phyloP scores from a whole-genome alignment of 2,888 invertebrate species.

The Phengaris alcon region DNA sequence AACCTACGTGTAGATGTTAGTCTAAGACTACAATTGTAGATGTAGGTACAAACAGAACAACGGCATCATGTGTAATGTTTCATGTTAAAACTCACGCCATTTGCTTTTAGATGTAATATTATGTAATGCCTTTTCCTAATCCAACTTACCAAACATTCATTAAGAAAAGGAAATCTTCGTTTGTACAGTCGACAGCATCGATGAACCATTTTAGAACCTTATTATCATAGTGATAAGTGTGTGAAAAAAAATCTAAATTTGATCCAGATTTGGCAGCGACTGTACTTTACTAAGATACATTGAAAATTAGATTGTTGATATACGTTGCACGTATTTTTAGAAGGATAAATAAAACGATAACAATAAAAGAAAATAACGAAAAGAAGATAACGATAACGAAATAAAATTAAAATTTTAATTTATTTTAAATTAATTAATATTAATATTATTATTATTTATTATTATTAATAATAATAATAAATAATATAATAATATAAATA shows the following conservation, averaged over 20 bases:
- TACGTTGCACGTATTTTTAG: conserved; percentile 9
- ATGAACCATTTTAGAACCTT: background rate
- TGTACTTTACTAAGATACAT: conserved; percentile 7
- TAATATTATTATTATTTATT: no score
- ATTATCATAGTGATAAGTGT: background rate
- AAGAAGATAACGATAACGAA: no score
- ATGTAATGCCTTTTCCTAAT: conserved; percentile 3
- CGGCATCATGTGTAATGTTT: background rate
- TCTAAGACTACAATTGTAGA: no score
- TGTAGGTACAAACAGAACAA: no score
- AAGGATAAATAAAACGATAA: no score
- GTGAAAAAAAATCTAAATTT: no score
- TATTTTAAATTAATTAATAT: no score
- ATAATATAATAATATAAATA: no score
- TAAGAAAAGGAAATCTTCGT: background rate
- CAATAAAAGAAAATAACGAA: no score
- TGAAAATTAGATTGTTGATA: background rate
- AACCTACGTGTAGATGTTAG: no score
- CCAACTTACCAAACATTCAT: background rate
- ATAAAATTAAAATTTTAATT: no score
- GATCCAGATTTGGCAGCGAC: background rate
- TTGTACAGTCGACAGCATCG: background rate
- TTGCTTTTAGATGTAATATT: conserved; percentile 21
- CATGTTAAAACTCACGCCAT: background rate
- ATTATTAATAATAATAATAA: no score